Percentiles rank a stretch among this genome's conserved stretches.
Conservation (phyloP, 1,140 invertebrate species). For the Centruroides vittatus region DNA sequence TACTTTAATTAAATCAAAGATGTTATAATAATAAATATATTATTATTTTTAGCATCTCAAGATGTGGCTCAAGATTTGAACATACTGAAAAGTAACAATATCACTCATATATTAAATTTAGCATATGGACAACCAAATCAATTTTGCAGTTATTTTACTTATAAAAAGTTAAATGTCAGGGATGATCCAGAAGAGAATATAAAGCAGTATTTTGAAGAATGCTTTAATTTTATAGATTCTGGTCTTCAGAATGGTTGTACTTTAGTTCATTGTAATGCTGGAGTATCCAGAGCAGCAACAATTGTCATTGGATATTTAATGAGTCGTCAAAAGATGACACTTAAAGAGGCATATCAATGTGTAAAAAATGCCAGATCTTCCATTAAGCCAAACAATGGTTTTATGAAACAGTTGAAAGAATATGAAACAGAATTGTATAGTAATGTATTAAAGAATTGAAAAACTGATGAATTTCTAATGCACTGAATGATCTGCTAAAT, state of each 20-base stretch:
- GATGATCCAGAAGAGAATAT: constrained; percentile 23
- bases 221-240: constrained; percentile 27
- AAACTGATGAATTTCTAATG: no score
- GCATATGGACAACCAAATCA: constrained; percentile 24
- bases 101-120: constrained; percentile 49
- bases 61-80: constrained; percentile 49
- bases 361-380: constrained; percentile 48
- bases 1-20: no score
- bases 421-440: constrained; percentile 20
- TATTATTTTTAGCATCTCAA: constrained; percentile 63
- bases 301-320: constrained; percentile 74
- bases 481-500: no score
- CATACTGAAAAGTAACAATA: constrained; percentile 42
- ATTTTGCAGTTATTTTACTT: constrained; percentile 28
- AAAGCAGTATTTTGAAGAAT: constrained; percentile 22
- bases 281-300: constrained; percentile 69
- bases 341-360: constrained; percentile 49
- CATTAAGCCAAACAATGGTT: constrained; percentile 64
- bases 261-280: constrained; percentile 82
- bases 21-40: background rate
- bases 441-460: no score
- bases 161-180: constrained; percentile 26
- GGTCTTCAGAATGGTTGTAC: constrained; percentile 40
- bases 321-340: constrained; percentile 41
- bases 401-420: constrained; percentile 46